Evolutionary conservation across 2,888 invertebrate genomes (phyloP).

Genomic region (Neoascia interrupta): DNA sequence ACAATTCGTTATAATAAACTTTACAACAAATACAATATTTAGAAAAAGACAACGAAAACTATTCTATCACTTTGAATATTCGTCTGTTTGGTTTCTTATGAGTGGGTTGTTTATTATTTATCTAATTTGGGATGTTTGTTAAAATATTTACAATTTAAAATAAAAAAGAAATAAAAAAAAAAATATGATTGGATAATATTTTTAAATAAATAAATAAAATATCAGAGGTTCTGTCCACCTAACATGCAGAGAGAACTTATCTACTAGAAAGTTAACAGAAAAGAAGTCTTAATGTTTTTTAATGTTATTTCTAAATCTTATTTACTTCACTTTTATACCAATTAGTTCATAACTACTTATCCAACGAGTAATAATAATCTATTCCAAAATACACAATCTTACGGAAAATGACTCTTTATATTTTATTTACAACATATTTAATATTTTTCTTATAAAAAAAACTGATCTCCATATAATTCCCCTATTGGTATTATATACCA

Average conservation of each 20-base stretch:
- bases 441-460: conserved; percentile 16
- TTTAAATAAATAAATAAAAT: too few relatives aligned
- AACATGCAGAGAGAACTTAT: too few relatives aligned
- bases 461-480: background rate
- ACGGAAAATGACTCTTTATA: too few relatives aligned
- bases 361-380: conserved; percentile 12
- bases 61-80: conserved; percentile 51
- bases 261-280: too few relatives aligned
- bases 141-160: background rate
- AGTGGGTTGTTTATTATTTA: conserved; percentile 17
- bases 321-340: conserved; percentile 8
- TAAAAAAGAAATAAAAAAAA: background rate
- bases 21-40: too few relatives aligned
- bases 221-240: too few relatives aligned
- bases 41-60: conserved; percentile 44
- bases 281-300: too few relatives aligned
- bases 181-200: too few relatives aligned
- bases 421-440: conserved; percentile 46
- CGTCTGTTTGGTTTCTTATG: conserved; percentile 4
- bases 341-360: conserved; percentile 59
- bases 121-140: background rate
- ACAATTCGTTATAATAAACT: too few relatives aligned
- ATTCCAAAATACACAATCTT: background rate
- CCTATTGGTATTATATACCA: conserved; percentile 8
- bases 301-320: too few relatives aligned